Conservation (phyloP, 1,140 invertebrate species). For the Drosophila parvula region DNA sequence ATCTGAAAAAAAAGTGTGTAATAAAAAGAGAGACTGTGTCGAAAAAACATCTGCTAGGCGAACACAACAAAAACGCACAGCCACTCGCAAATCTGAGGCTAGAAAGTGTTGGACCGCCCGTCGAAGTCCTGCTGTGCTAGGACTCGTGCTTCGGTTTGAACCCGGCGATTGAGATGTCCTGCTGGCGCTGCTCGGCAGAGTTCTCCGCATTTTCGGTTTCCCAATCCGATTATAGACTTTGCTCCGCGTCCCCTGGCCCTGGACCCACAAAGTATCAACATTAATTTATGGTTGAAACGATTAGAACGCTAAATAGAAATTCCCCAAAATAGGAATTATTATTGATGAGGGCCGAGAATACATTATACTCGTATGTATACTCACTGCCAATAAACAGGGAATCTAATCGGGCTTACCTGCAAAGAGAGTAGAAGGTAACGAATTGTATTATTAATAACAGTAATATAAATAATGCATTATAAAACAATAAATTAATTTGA, state of each 20-base stretch:
- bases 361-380: conserved; percentile 20
- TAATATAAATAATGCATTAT: background rate
- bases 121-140: conserved; percentile 67
- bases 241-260: conserved; percentile 41
- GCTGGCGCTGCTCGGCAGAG: conserved; percentile 59
- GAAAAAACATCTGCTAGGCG: conserved; percentile 56
- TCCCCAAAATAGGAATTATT: conserved; percentile 59
- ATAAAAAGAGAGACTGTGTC: conserved; percentile 22
- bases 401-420: conserved; percentile 72
- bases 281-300: conserved; percentile 78
- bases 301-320: conserved; percentile 47
- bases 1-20: conserved; percentile 21
- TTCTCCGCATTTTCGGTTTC: conserved; percentile 41
- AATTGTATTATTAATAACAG: conserved; percentile 1
- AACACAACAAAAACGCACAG: conserved; percentile 36
- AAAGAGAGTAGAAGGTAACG: conserved; percentile 31
- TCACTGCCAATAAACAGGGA: conserved; percentile 23
- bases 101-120: conserved; percentile 75
- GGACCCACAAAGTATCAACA: conserved; percentile 56
- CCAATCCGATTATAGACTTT: conserved; percentile 76
- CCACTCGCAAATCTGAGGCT: conserved; percentile 60
- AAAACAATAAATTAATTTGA: background rate
- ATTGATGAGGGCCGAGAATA: conserved; percentile 28
- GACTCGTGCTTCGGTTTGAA: conserved; percentile 69
- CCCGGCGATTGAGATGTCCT: conserved; percentile 76